Evolutionary conservation across 2,888 invertebrate species (phyloP).

Genomic region (Eupithecia subumbrata): DNA sequence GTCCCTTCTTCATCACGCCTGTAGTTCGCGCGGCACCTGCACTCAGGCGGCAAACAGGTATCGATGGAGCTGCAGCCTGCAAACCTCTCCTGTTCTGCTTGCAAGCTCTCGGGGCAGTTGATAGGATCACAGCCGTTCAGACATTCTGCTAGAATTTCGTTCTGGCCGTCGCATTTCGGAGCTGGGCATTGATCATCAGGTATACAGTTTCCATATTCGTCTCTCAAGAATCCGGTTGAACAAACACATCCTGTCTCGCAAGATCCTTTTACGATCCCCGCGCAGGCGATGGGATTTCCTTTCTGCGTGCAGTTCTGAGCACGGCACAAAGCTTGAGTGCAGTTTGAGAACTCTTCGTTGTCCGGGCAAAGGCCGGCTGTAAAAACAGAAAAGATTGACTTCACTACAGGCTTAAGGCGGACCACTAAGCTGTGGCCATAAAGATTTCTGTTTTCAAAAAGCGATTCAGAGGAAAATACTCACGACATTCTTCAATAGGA

Average conservation of each 20-base stretch:
- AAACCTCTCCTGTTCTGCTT: constrained; percentile 14
- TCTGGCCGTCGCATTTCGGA: neutral
- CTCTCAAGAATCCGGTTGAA: constrained; percentile 39
- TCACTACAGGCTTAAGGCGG: neutral
- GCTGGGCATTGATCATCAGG: constrained; percentile 43
- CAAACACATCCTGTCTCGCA: constrained; percentile 49
- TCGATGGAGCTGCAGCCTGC: constrained; percentile 13
- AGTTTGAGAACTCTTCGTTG: constrained; percentile 36
- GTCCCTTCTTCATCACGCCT: constrained; percentile 21
- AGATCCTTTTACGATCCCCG: neutral
- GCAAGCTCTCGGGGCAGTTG: constrained; percentile 24
- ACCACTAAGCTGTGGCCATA: neutral
- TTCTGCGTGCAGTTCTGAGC: constrained; percentile 27
- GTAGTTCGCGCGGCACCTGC: constrained; percentile 27
- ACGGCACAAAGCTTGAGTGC: constrained; percentile 35
- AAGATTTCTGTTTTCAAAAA: neutral
- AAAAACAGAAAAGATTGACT: neutral
- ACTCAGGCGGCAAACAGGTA: constrained; percentile 22
- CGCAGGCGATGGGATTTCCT: constrained; percentile 10
- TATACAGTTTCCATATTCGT: constrained; percentile 44
- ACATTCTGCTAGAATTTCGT: constrained; percentile 33
- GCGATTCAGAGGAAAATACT: constrained; percentile 14
- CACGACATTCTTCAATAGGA: constrained; percentile 33
- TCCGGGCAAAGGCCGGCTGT: constrained; percentile 27
- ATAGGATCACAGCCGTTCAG: constrained; percentile 24